A percentile compares a stretch with the other conserved stretches of the same genome.
phyloP scores from a whole-genome alignment of 2,113 vertebrate species.

The Pterophyllum scalare region DNA sequence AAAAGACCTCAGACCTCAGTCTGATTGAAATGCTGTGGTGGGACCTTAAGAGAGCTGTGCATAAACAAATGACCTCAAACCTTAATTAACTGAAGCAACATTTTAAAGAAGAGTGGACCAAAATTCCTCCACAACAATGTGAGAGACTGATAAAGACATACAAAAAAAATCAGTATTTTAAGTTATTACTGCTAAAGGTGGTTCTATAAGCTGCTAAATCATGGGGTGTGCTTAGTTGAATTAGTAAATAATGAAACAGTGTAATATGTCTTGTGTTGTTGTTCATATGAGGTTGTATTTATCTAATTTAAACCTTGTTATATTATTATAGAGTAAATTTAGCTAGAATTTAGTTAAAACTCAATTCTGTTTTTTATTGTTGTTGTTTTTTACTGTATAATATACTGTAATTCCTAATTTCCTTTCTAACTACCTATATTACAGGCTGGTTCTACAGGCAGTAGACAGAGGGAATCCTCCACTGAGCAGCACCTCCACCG shows the following conservation, averaged over 20 bases:
- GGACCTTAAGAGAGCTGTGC: too few relatives aligned
- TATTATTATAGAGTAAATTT: too few relatives aligned
- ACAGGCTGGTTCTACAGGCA: constrained; percentile 89
- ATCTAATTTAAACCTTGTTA: too few relatives aligned
- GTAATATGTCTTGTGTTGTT: not conserved
- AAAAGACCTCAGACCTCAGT: not conserved
- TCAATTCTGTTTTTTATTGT: not conserved
- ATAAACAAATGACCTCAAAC: too few relatives aligned
- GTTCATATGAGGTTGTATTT: not conserved
- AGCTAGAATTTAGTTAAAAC: not conserved
- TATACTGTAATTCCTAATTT: not conserved
- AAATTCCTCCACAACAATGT: not conserved
- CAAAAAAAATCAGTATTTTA: not conserved
- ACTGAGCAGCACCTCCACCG: constrained; percentile 80
- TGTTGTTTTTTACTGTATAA: not conserved
- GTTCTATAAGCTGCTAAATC: not conserved
- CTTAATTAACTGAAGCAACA: too few relatives aligned
- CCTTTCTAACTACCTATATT: constrained; percentile 8
- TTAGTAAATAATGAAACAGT: not conserved
- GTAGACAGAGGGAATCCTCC: constrained; percentile 87
- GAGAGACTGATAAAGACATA: not conserved
- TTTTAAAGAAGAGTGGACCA: not conserved
- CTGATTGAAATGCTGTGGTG: not conserved
- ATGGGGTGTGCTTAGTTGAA: not conserved
- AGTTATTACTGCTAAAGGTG: not conserved